Evolutionary conservation across 2,888 invertebrate species (phyloP).

Genomic region (Mythimna loreyi): DNA sequence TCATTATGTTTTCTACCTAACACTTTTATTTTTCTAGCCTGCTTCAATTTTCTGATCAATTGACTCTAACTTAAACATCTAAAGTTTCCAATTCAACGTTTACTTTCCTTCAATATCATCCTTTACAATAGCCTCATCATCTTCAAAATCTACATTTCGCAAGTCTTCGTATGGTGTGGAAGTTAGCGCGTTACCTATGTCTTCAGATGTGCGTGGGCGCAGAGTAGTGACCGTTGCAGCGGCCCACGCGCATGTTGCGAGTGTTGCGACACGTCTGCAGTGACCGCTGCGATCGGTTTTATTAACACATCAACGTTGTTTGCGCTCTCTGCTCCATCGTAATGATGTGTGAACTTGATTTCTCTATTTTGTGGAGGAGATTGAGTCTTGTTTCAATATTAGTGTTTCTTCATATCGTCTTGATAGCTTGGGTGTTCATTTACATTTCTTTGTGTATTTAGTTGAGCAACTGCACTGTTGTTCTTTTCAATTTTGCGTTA

Average conservation of each 20-base stretch:
- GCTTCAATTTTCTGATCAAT: constrained; percentile 39
- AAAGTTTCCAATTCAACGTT: constrained; percentile 24
- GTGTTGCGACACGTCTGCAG: constrained; percentile 68
- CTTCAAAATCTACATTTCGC: constrained; percentile 36
- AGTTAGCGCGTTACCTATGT: constrained; percentile 52
- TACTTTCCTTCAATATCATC: constrained; percentile 33
- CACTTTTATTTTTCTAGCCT: constrained; percentile 24
- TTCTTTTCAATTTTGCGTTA: not conserved
- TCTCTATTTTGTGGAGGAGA: constrained; percentile 43
- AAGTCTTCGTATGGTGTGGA: constrained; percentile 40
- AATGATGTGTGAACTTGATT: constrained; percentile 52
- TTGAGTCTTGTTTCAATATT: constrained; percentile 38
- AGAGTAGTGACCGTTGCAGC: constrained; percentile 72
- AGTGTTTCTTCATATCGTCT: constrained; percentile 17
- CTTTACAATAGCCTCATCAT: constrained; percentile 24
- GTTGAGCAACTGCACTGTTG: not conserved
- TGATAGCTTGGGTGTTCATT: constrained; percentile 6
- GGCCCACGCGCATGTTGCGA: constrained; percentile 67
- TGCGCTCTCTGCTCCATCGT: constrained; percentile 37
- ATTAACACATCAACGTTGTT: constrained; percentile 54
- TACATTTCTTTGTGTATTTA: constrained; percentile 4
- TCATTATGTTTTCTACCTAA: constrained; percentile 20
- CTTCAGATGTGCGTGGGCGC: constrained; percentile 61
- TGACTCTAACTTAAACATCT: constrained; percentile 16
- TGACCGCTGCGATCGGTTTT: constrained; percentile 59